phyloP scores from a whole-genome alignment of 2,113 vertebrate species.

The Theropithecus gelada region DNA sequence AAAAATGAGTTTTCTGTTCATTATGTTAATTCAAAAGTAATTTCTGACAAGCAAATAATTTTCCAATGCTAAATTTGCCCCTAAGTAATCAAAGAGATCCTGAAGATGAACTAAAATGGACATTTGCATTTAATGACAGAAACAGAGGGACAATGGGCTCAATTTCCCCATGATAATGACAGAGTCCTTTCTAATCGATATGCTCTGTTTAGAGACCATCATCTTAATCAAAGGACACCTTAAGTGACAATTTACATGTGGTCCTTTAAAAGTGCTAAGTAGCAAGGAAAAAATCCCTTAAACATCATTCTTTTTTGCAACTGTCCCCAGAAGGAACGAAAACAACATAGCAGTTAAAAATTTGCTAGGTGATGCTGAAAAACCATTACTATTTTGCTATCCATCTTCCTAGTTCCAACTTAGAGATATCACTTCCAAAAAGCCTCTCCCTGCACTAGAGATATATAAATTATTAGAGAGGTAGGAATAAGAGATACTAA shows the following conservation, averaged over 20 bases:
- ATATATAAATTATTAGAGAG: background rate
- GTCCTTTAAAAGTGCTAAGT: background rate
- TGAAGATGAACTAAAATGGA: background rate
- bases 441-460: background rate
- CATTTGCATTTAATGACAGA: slow-evolving; percentile 2
- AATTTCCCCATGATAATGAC: background rate
- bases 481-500: background rate
- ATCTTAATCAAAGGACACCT: background rate
- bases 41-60: background rate
- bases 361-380: background rate
- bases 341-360: background rate
- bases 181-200: background rate
- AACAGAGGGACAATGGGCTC: background rate
- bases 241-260: background rate
- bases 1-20: background rate
- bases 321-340: background rate
- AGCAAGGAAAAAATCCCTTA: background rate
- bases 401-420: background rate
- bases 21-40: background rate
- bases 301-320: background rate
- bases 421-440: background rate
- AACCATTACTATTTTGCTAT: background rate
- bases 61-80: background rate
- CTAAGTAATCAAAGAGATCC: background rate
- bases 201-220: background rate